Evolutionary conservation across 37 sponge, comb jelly and placozoan genomes (phyloP).

Genomic region (Axinella damicornis): DNA sequence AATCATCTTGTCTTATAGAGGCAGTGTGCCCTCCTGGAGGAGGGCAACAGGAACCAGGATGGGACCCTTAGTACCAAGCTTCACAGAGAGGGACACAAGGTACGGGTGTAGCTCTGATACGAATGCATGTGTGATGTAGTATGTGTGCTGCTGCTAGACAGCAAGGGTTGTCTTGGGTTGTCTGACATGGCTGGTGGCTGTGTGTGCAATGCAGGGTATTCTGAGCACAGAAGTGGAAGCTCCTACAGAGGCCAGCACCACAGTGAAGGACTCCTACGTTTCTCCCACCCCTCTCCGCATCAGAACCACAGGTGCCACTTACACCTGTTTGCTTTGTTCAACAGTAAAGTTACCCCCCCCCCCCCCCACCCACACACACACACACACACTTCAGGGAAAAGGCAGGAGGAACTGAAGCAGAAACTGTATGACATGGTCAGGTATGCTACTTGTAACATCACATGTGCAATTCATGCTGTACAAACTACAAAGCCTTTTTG

Average conservation of each 20-base stretch:
- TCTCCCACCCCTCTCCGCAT: slow-evolving; percentile 14
- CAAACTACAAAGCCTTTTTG: too few species aligned
- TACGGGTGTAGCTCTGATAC: too few species aligned
- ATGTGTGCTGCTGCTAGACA: background rate
- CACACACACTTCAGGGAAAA: slow-evolving; percentile 17
- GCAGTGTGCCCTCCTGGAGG: slow-evolving; percentile 64
- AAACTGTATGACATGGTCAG: slow-evolving; percentile 53
- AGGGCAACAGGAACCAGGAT: slow-evolving; percentile 44
- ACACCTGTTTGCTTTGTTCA: too few species aligned
- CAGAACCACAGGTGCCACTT: background rate
- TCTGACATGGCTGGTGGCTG: too few species aligned
- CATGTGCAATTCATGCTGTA: too few species aligned
- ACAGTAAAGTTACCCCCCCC: background rate
- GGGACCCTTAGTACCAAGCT: slow-evolving; percentile 63
- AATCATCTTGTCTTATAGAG: slow-evolving; percentile 32
- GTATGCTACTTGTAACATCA: background rate
- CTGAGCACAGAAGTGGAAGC: slow-evolving; percentile 5
- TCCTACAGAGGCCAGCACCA: slow-evolving; percentile 8
- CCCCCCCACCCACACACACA: background rate
- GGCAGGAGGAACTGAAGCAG: slow-evolving; percentile 36
- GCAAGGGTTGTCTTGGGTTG: background rate
- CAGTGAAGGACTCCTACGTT: slow-evolving; percentile 36
- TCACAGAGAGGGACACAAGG: slow-evolving; percentile 71
- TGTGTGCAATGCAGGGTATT: slow-evolving; percentile 53
- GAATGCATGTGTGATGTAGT: background rate